Percentiles rank a stretch among this genome's conserved stretches.
Evolutionary conservation across 2,888 invertebrate genomes (phyloP).

Genomic region (Parochlus steinenii): DNA sequence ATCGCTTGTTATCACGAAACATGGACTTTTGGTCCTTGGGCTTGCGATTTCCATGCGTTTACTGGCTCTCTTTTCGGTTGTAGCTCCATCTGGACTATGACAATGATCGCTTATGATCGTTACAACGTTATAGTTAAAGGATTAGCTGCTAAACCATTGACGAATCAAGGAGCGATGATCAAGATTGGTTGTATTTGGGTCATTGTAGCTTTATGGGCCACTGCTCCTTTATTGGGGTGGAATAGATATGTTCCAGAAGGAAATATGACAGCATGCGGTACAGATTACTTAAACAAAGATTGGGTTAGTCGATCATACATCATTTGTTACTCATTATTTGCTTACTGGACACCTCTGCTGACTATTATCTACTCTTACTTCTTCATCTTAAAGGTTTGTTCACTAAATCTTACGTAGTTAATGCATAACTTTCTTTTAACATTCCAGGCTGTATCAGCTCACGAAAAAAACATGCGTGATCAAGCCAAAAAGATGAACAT

Average conservation of each 20-base stretch:
- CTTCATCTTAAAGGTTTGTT: conserved; percentile 25
- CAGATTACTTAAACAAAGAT: conserved; percentile 36
- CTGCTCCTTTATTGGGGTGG: conserved; percentile 44
- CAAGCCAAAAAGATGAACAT: conserved; percentile 92
- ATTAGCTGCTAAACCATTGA: conserved; percentile 38
- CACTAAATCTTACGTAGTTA: too few relatives aligned
- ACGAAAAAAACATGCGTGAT: conserved; percentile 74
- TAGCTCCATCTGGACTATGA: conserved; percentile 49
- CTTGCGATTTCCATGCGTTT: conserved; percentile 28
- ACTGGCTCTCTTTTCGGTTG: conserved; percentile 47
- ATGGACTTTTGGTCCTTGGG: conserved; percentile 30
- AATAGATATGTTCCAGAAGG: conserved; percentile 50
- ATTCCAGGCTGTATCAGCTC: conserved; percentile 67
- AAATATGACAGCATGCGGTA: conserved; percentile 47
- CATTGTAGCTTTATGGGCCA: conserved; percentile 36
- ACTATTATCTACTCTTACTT: conserved; percentile 14
- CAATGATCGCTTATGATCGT: conserved; percentile 44
- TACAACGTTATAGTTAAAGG: conserved; percentile 51
- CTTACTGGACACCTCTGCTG: conserved; percentile 19
- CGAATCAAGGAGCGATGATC: conserved; percentile 33
- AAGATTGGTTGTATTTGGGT: conserved; percentile 38
- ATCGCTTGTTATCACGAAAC: conserved; percentile 19
- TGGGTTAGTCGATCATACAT: conserved; percentile 38
- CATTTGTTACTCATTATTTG: conserved; percentile 35
- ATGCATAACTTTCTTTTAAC: too few relatives aligned